A percentile compares a stretch with the other conserved stretches of the same genome.
These are phyloP conservation scores for Parnassius smintheus DNA, from an alignment of 2,888 invertebrate genomes.

Conservation along the genomic window DNA sequence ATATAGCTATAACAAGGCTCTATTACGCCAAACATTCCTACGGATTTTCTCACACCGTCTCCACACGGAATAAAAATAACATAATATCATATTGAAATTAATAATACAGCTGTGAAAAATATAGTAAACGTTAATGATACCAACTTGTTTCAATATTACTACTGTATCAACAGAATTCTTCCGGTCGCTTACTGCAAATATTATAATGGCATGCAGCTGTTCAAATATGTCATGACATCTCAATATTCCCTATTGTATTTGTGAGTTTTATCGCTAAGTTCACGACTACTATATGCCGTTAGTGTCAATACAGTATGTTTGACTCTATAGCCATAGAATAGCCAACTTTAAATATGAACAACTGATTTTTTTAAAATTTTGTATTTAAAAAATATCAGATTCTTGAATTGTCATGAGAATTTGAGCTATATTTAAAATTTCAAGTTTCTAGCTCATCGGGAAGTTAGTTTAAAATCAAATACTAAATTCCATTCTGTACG, in stretches of 20 bases:
- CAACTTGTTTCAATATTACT: slow-evolving; percentile 25
- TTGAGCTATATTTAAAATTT: too few relatives aligned
- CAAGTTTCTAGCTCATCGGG: too few relatives aligned
- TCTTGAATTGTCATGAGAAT: too few relatives aligned
- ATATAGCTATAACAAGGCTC: too few relatives aligned
- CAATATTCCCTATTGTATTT: slow-evolving; percentile 30
- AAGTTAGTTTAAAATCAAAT: too few relatives aligned
- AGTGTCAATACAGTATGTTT: background rate
- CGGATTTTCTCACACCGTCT: too few relatives aligned
- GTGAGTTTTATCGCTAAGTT: slow-evolving; percentile 14
- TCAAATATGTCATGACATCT: slow-evolving; percentile 37
- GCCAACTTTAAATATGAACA: too few relatives aligned
- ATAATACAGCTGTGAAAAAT: slow-evolving; percentile 21
- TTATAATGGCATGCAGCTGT: slow-evolving; percentile 34
- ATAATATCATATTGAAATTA: background rate
- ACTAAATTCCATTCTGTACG: too few relatives aligned
- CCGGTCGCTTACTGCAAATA: slow-evolving; percentile 36
- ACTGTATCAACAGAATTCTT: slow-evolving; percentile 35
- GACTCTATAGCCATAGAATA: background rate
- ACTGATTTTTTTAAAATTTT: too few relatives aligned
- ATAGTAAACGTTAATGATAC: slow-evolving; percentile 30
- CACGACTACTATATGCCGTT: slow-evolving; percentile 7
- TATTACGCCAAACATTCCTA: too few relatives aligned
- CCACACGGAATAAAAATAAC: too few relatives aligned
- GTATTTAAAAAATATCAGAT: too few relatives aligned